Percentiles rank a stretch among this genome's conserved stretches.
Conservation (phyloP, 1,140 invertebrate species). For the Leptoteleia sp. region DNA sequence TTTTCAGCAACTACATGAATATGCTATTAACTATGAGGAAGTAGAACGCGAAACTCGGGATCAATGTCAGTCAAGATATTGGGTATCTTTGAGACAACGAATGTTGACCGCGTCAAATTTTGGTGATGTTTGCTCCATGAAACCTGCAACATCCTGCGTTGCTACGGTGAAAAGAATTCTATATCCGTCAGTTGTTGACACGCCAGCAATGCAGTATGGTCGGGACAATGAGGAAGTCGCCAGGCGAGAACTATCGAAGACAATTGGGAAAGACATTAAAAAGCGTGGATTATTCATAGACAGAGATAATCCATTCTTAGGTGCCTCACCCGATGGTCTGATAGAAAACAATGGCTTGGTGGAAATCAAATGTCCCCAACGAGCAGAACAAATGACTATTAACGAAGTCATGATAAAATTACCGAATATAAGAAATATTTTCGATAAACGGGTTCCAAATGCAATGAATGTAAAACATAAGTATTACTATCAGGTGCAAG, state of each 20-base stretch:
- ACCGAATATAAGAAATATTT: constrained; percentile 13
- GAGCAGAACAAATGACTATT: too few species aligned
- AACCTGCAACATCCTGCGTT: constrained; percentile 34
- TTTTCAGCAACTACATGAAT: constrained; percentile 9
- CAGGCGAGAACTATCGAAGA: constrained; percentile 10
- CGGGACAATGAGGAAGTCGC: constrained; percentile 69
- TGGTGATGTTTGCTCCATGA: constrained; percentile 67
- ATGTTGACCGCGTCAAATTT: constrained; percentile 76
- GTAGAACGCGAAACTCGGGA: constrained; percentile 67
- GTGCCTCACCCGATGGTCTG: constrained; percentile 20
- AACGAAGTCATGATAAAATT: neutral
- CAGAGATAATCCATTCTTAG: constrained; percentile 7
- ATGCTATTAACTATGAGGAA: constrained; percentile 21
- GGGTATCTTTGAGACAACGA: constrained; percentile 63
- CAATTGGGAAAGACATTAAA: neutral
- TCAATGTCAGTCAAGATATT: constrained; percentile 65
- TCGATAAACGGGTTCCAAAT: too few species aligned
- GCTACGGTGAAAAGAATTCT: constrained; percentile 49
- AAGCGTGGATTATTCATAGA: constrained; percentile 23
- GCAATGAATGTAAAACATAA: too few species aligned
- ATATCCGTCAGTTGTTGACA: constrained; percentile 52
- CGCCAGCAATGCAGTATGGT: constrained; percentile 62
- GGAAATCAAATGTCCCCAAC: constrained; percentile 31
- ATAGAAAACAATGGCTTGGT: constrained; percentile 66
- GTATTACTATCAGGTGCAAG: too few species aligned